Evolutionary conservation across 2,797 vertebrate genomes (phyloP), one percentile per base, ranked within the genome.

Genomic region (Bufotes viridis): DNA sequence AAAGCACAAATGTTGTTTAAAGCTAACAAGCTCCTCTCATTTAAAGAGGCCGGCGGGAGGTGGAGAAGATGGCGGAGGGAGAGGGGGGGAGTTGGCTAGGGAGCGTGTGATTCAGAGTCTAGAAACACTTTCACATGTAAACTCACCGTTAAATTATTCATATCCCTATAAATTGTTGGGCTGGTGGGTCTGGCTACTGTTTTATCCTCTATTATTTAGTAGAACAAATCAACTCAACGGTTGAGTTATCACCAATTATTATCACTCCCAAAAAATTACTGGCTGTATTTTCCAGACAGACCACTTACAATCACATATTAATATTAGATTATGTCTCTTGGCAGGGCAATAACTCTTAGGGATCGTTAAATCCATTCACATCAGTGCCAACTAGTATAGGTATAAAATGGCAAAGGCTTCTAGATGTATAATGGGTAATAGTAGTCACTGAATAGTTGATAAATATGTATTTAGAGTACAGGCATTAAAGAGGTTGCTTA

Each of bases 211-310:
- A 82, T 87, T 87, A 87, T 87, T 87, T 82, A 87, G 80, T 63
- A 81, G 70, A 82, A 87, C 86, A 87, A 87, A 82, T 82, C 86
- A 87, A 82, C 69, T 82, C 78, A 55, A 74, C n/a, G 80, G 86
- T 82, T 82, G 86, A 87, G 86, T 82, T 87, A 87, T 58, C 86
- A 82, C 58, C 79, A 65, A 87, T 87, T 87, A 76, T 75, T 82
- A 82, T 75, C 53, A 60, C 78, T 74, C 69, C 26, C 55, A 61
- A 78, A 78, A 60, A 69, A 74, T 63, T 67, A 82, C 60, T n/a
- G 80, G 55, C 15, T 51, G 42, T 76, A 82, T 76, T 82, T 87
- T 72, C 69, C 18, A 87, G 80, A 76, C 69, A 87, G 80, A 20
- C 55, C 22, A 53, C 67, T 87, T 60, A 87, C 67, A 81, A 74